phyloP scores from a whole-genome alignment of 2,888 invertebrate genomes.

The Temnothorax rugatulus region DNA sequence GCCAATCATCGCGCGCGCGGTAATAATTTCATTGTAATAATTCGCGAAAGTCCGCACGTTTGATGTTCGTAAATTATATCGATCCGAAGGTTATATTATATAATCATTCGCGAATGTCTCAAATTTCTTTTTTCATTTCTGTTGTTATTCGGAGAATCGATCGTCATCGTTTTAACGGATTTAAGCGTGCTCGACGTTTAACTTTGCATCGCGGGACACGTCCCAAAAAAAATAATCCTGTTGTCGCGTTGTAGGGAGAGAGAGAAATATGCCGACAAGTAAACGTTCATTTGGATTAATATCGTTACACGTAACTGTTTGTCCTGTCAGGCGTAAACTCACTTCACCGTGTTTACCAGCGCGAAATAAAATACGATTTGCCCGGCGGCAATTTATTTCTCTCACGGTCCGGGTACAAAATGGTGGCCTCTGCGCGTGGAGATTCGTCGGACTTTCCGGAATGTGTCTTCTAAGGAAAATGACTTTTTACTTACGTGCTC shows the following conservation, averaged over 20 bases:
- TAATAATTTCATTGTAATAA: neutral
- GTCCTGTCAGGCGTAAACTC: conserved; percentile 69
- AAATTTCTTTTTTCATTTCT: neutral
- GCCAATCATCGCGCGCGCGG: conserved; percentile 15
- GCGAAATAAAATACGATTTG: conserved; percentile 74
- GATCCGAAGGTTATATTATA: no score
- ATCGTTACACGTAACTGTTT: conserved; percentile 72
- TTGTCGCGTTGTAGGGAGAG: conserved; percentile 53
- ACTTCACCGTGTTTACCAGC: conserved; percentile 68
- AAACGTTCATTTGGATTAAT: conserved; percentile 75
- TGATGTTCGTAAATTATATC: conserved; percentile 25
- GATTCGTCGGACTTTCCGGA: conserved; percentile 48
- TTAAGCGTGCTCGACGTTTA: conserved; percentile 32
- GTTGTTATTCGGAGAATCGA: conserved; percentile 16
- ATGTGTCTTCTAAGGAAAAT: conserved; percentile 51
- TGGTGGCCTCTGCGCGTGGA: conserved; percentile 37
- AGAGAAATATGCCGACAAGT: conserved; percentile 69
- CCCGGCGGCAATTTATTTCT: conserved; percentile 67
- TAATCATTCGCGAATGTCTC: neutral
- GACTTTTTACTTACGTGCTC: conserved; percentile 48
- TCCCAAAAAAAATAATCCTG: conserved; percentile 57
- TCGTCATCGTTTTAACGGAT: conserved; percentile 23
- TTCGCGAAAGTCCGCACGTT: neutral
- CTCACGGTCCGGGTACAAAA: conserved; percentile 45
- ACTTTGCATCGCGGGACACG: conserved; percentile 16